Percentiles rank a stretch among this genome's conserved stretches.
Evolutionary conservation across 2,113 vertebrate genomes (phyloP).

Genomic region (Noturus placidus): DNA sequence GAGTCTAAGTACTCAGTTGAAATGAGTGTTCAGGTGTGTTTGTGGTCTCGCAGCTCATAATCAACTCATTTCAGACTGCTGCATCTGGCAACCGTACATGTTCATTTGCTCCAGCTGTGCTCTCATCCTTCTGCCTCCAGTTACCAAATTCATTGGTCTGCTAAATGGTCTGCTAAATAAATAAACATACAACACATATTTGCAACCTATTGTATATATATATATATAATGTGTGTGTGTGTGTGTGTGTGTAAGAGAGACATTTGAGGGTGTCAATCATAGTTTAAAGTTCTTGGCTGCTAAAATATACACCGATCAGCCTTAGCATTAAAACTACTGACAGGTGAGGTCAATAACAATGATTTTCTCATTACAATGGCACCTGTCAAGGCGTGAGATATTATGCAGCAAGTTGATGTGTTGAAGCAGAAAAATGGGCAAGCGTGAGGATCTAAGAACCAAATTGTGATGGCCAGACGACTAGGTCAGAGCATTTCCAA

Average conservation of each 20-base stretch:
- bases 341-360: too few species aligned
- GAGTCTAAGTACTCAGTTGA: background rate
- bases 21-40: conserved; percentile 28
- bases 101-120: conserved; percentile 34
- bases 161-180: background rate
- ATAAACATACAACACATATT: background rate
- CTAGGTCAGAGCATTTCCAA: too few species aligned
- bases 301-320: background rate
- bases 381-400: too few species aligned
- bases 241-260: background rate
- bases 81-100: conserved; percentile 21
- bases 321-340: too few species aligned
- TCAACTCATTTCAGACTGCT: conserved; percentile 7
- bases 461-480: too few species aligned
- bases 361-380: too few species aligned
- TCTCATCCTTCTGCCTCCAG: background rate
- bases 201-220: too few species aligned
- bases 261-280: background rate
- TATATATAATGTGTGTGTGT: background rate
- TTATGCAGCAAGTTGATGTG: too few species aligned
- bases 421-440: too few species aligned
- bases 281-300: background rate
- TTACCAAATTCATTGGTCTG: conserved; percentile 3
- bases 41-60: conserved; percentile 9
- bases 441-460: too few species aligned